Evolutionary conservation across 2,113 vertebrate species (phyloP).

Genomic region (Atherinomorus stipes): DNA sequence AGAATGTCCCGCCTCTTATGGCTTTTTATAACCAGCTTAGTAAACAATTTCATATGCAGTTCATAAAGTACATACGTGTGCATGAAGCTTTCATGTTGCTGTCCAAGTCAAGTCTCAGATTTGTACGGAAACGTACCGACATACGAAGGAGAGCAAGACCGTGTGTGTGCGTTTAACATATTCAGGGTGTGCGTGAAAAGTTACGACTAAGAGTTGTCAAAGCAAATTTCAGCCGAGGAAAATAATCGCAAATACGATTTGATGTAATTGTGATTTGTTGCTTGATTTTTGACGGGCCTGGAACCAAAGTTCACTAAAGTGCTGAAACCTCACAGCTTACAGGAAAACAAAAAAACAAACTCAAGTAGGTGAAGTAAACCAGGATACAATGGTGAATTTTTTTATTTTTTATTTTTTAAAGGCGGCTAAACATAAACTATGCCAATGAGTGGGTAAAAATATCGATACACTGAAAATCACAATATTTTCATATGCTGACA

Average conservation of each 20-base stretch:
- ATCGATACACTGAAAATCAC: too few species aligned
- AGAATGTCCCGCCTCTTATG: constrained; percentile 15
- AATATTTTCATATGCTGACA: too few species aligned
- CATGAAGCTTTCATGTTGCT: not conserved
- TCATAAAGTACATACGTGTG: not conserved
- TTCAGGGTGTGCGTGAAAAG: too few species aligned
- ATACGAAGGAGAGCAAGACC: not conserved
- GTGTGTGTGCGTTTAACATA: not conserved
- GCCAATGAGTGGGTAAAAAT: too few species aligned
- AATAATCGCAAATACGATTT: not conserved
- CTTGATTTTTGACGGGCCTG: not conserved
- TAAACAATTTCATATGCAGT: constrained; percentile 3
- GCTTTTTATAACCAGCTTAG: constrained; percentile 45
- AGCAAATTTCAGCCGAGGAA: too few species aligned
- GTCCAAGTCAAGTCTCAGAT: not conserved
- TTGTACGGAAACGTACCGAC: not conserved
- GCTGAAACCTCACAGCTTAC: too few species aligned
- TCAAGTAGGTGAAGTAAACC: not conserved
- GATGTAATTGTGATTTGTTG: not conserved
- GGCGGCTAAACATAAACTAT: not conserved
- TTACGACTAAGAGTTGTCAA: too few species aligned
- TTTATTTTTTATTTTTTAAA: not conserved
- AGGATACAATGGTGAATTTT: not conserved
- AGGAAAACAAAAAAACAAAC: not conserved
- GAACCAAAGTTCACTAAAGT: not conserved